phyloP scores from a whole-genome alignment of 2,888 invertebrate genomes.

The Heliconius erato region DNA sequence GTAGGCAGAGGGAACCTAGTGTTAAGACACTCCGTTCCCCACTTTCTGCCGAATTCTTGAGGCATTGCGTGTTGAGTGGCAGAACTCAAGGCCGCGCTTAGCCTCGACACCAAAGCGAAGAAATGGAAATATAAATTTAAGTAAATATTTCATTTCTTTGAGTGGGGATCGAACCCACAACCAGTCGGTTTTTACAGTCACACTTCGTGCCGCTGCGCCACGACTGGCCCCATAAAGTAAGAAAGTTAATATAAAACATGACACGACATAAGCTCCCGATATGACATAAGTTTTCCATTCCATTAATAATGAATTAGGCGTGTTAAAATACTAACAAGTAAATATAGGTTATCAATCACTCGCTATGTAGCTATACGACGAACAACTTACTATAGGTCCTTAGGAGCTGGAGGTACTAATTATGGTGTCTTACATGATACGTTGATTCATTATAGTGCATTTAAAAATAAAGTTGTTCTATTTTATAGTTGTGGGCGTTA shows the following conservation, averaged over 20 bases:
- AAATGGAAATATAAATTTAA: too few species aligned
- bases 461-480: not conserved
- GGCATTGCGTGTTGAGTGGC: too few species aligned
- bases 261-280: not conserved
- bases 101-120: too few species aligned
- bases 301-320: constrained; percentile 13
- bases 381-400: not conserved
- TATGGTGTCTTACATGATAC: constrained; percentile 12
- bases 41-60: too few species aligned
- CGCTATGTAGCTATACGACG: not conserved
- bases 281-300: constrained; percentile 4
- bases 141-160: too few species aligned
- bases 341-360: not conserved
- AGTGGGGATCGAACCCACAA: too few species aligned
- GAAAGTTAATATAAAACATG: not conserved
- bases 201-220: too few species aligned
- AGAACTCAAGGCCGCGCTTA: too few species aligned
- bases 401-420: constrained; percentile 20
- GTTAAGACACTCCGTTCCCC: too few species aligned
- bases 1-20: too few species aligned
- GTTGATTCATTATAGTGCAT: constrained; percentile 13
- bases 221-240: too few species aligned
- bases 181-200: too few species aligned
- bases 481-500: constrained; percentile 1
- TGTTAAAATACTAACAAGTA: constrained; percentile 16